Percentiles rank a stretch among this genome's conserved stretches.
Conservation (phyloP, 2,797 vertebrate genomes). For the Eulemur albifrons region DNA sequence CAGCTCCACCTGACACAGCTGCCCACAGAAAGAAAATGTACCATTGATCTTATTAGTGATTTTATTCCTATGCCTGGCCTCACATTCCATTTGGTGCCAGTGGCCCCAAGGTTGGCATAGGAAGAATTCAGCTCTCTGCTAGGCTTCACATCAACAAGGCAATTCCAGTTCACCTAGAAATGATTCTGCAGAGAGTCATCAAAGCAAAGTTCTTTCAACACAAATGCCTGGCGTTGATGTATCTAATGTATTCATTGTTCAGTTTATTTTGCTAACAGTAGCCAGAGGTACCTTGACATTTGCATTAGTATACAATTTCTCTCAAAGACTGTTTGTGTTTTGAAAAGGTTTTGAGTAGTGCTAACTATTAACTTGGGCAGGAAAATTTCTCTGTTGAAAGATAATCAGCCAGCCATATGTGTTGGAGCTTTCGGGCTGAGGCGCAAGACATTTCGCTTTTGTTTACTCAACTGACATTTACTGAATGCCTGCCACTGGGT, state of each 20-base stretch:
- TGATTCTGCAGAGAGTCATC: neutral
- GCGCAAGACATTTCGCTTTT: neutral
- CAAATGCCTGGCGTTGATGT: neutral
- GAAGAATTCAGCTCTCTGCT: neutral
- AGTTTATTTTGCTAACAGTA: constrained; percentile 40
- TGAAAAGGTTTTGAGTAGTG: constrained; percentile 35
- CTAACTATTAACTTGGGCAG: neutral
- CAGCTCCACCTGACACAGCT: neutral
- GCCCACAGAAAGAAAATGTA: neutral
- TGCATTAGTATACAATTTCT: neutral
- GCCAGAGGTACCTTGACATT: constrained; percentile 47
- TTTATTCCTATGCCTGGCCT: neutral
- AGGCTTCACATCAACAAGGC: neutral
- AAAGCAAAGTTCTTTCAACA: neutral
- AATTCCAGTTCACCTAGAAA: neutral
- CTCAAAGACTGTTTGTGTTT: constrained; percentile 27
- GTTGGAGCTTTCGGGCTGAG: neutral
- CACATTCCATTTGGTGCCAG: neutral
- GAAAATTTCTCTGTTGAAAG: neutral
- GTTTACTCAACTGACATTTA: neutral
- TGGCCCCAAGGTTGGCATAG: neutral
- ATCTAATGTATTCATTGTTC: neutral
- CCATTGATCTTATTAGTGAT: neutral
- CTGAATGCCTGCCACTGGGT: neutral
- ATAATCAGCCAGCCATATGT: neutral